These are phyloP conservation scores for Danionella dracula DNA, from an alignment of 2,797 vertebrate genomes.

Conservation along the genomic window DNA sequence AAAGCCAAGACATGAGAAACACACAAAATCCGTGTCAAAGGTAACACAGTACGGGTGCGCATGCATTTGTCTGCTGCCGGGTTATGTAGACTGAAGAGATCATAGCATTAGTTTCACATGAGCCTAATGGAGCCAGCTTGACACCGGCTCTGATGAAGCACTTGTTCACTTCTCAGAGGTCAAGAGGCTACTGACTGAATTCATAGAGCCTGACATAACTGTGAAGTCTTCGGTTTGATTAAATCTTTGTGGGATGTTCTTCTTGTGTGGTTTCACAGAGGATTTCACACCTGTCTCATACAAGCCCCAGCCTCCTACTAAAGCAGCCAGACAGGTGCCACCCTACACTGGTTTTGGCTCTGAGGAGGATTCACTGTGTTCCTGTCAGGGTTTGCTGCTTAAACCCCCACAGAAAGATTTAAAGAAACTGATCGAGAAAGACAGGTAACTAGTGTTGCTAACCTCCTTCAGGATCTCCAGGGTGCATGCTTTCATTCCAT, in stretches of 20 bases:
- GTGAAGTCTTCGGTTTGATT: slow-evolving; percentile 32
- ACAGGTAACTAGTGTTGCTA: slow-evolving; percentile 71
- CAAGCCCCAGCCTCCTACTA: slow-evolving; percentile 64
- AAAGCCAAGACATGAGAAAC: slow-evolving; percentile 27
- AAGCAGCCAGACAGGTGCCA: slow-evolving; percentile 65
- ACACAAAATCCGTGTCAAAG: slow-evolving; percentile 14
- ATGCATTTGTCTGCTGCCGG: slow-evolving; percentile 38
- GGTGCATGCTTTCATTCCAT: background rate
- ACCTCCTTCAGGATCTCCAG: background rate
- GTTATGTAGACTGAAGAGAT: slow-evolving; percentile 39
- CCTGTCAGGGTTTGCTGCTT: slow-evolving; percentile 71
- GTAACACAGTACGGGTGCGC: slow-evolving; percentile 49
- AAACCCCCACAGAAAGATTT: slow-evolving; percentile 74
- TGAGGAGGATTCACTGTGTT: slow-evolving; percentile 88
- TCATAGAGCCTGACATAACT: slow-evolving; percentile 48
- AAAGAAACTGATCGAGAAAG: slow-evolving; percentile 77
- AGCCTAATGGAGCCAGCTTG: slow-evolving; percentile 33
- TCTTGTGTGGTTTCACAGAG: slow-evolving; percentile 59
- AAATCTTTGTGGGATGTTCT: background rate
- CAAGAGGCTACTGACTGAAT: slow-evolving; percentile 47
- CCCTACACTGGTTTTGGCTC: slow-evolving; percentile 89
- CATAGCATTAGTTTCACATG: slow-evolving; percentile 56
- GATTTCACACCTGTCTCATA: slow-evolving; percentile 77
- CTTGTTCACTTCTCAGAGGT: slow-evolving; percentile 42
- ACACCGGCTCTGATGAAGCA: slow-evolving; percentile 53